Evolutionary conservation across 53 echinoderm and acorn worm species (phyloP).

Genomic region (Astropecten irregularis): DNA sequence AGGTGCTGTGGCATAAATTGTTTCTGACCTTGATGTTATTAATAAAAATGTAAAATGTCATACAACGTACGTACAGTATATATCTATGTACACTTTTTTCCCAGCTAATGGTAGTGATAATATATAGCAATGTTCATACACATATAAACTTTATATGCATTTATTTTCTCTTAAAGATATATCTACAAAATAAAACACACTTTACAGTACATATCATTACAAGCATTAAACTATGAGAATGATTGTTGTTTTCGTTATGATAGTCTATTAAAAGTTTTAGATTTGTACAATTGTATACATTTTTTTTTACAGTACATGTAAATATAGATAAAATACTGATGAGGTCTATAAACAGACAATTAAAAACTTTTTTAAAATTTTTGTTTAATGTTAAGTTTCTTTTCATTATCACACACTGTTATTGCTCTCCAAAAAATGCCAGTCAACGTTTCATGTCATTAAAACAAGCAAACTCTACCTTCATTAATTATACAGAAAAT

Average conservation of each 20-base stretch:
- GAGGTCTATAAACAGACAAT: conserved; percentile 53
- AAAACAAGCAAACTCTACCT: not conserved
- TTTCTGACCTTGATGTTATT: no score
- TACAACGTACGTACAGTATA: no score
- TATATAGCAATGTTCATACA: conserved; percentile 8
- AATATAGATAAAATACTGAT: conserved; percentile 54
- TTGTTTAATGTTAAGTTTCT: conserved; percentile 1
- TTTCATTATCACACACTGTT: conserved; percentile 55
- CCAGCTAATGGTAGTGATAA: conserved; percentile 6
- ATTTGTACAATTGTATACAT: conserved; percentile 44
- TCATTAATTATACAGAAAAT: not conserved
- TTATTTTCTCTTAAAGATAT: conserved; percentile 21
- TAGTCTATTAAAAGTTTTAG: conserved; percentile 46
- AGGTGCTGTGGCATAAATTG: no score
- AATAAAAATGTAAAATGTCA: no score
- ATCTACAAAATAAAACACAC: conserved; percentile 58
- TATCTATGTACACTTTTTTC: no score
- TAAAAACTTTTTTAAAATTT: conserved; percentile 46
- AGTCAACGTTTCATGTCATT: conserved; percentile 10
- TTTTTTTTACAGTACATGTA: conserved; percentile 58
- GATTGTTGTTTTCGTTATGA: conserved; percentile 13
- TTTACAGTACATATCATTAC: conserved; percentile 49
- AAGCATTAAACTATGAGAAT: conserved; percentile 41
- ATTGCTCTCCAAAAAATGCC: conserved; percentile 35
- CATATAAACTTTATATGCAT: conserved; percentile 38